phyloP scores from a whole-genome alignment of 1,140 invertebrate genomes.

The Tetraneura akinire region DNA sequence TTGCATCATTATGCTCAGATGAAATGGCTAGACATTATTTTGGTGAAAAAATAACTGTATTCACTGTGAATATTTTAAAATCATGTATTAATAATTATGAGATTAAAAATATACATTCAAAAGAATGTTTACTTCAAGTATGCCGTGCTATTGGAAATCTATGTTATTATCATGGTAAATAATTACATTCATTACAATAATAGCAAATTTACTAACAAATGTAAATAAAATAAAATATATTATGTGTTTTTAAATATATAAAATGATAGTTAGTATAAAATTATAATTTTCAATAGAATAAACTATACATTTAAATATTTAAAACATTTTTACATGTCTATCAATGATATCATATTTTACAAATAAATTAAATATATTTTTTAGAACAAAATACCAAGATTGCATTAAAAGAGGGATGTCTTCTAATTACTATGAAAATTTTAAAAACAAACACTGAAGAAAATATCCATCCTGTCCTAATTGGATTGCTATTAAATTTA shows the following conservation, averaged over 20 bases:
- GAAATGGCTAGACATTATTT: constrained; percentile 30
- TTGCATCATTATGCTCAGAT: constrained; percentile 38
- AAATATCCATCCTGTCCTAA: not conserved
- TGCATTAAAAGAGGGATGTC: constrained; percentile 40
- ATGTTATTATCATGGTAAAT: constrained; percentile 47
- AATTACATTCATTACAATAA: not conserved
- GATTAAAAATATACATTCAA: not conserved
- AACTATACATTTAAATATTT: too few species aligned
- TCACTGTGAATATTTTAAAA: constrained; percentile 29
- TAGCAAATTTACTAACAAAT: not conserved
- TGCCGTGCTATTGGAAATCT: constrained; percentile 35
- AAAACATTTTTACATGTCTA: too few species aligned
- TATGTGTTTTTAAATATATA: not conserved
- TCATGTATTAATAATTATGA: not conserved
- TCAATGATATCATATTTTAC: too few species aligned
- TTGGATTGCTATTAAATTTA: constrained; percentile 39
- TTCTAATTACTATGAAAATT: constrained; percentile 9
- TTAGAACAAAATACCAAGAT: constrained; percentile 34
- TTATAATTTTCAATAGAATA: too few species aligned
- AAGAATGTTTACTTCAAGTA: constrained; percentile 38
- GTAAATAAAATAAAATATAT: not conserved
- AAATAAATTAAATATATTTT: too few species aligned
- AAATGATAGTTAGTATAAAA: too few species aligned
- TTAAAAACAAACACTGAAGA: constrained; percentile 6
- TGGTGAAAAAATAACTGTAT: constrained; percentile 18